Evolutionary conservation across 2,888 invertebrate genomes (phyloP), one percentile per base, ranked within the genome.

Genomic region (Apodemia hepburni): DNA sequence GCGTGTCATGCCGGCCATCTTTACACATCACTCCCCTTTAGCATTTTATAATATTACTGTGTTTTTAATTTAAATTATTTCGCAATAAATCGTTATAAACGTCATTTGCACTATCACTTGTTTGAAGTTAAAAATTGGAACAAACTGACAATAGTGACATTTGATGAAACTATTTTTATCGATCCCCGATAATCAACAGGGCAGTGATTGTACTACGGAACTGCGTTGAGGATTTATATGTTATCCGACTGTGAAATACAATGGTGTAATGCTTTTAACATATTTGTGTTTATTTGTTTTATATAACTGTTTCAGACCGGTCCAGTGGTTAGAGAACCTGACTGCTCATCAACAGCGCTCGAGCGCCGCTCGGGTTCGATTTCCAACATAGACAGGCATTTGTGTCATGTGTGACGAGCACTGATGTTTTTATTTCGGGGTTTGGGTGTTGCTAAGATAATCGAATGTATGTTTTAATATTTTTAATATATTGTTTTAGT

Each of bases 61-160:
- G 15, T 42, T 42, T 42, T 42, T 42, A 42, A 42, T 42, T 42
- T 61, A 62, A 51, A 59, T 58, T 61, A 65, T 65, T 63, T 59
- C 64, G 64, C 66, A 63, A 72, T 75, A 74, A 71, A 68, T 75
- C 77, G 71, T 75, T 75, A 79, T 65, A 79, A 79, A 84, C 79
- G 81, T 85, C 85, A 85, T 73, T 15, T 42, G 65, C 75, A 71
- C 75, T 71, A 74, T 81, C 84, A 79, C 81, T 86, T 85, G 86
- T 86, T 87, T 84, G 80, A 70, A 73, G 72, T 83, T 86, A 74
- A 80, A 83, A 87, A 81, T 82, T 85, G 74, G 84, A 86, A 87
- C 82, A 73, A 76, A 73, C 66, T 60, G 66, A 65, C 72, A 51
- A 51, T 73, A 73, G 72, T 81, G 86, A 80, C 82, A 80, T 80